Conservation (phyloP, 2,888 invertebrate species). For the Palloptera scutellata region DNA sequence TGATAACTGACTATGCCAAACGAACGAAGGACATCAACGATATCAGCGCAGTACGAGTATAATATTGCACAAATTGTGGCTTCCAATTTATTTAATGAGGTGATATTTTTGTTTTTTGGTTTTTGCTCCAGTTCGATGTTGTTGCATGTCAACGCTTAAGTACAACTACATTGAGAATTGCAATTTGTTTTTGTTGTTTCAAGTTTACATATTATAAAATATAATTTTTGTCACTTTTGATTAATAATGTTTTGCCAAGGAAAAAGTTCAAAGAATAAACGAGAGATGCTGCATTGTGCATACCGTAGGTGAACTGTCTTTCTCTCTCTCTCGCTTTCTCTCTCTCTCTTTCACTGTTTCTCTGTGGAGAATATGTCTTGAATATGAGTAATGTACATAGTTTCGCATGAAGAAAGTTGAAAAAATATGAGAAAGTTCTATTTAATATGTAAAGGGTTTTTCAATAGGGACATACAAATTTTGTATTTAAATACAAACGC, state of each 20-base stretch:
- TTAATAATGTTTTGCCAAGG: background rate
- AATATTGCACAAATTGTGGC: constrained; percentile 11
- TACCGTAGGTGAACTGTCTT: background rate
- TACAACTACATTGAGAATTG: background rate
- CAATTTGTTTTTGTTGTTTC: background rate
- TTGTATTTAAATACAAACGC: too few relatives aligned
- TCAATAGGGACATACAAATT: too few relatives aligned
- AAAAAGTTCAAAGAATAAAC: too few relatives aligned
- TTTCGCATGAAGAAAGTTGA: too few relatives aligned
- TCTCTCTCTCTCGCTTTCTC: background rate
- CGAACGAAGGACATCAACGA: background rate
- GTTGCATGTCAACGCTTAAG: background rate
- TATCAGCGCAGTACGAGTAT: background rate
- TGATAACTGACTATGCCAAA: background rate
- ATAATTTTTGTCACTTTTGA: background rate
- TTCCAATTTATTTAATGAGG: constrained; percentile 28
- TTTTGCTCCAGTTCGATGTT: constrained; percentile 3
- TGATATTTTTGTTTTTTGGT: background rate
- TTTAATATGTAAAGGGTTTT: too few relatives aligned
- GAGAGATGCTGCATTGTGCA: too few relatives aligned
- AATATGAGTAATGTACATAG: too few relatives aligned
- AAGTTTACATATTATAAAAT: background rate
- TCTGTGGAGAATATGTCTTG: background rate
- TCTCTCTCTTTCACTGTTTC: background rate
- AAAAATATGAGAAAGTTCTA: too few relatives aligned